phyloP scores from a whole-genome alignment of 2,888 invertebrate genomes.

The Epinotia nisella region DNA sequence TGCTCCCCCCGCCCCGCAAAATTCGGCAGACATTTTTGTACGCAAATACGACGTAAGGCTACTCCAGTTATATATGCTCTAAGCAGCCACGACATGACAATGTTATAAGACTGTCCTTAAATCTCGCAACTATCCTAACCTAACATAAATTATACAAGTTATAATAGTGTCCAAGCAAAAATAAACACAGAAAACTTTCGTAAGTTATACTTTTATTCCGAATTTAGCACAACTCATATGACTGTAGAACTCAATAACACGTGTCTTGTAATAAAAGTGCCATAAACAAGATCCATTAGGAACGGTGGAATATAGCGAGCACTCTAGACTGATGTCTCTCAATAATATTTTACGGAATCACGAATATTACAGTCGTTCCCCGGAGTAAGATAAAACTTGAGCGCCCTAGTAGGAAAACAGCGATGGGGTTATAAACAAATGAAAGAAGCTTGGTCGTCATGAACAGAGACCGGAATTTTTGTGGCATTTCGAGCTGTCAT shows the following conservation, averaged over 20 bases:
- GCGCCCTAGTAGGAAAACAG: conserved; percentile 12
- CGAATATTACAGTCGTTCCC: conserved; percentile 22
- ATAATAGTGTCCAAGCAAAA: too few species aligned
- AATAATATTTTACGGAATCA: conserved; percentile 29
- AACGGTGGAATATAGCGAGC: neutral
- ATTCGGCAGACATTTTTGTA: too few species aligned
- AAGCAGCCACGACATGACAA: too few species aligned
- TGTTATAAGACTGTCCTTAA: too few species aligned
- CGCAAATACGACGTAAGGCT: too few species aligned
- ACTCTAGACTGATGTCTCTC: conserved; percentile 11
- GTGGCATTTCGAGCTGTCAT: too few species aligned
- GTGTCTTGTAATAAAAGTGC: conserved; percentile 6
- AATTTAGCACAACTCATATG: neutral
- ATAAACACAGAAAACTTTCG: neutral
- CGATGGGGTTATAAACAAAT: conserved; percentile 17
- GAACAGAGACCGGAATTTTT: too few species aligned
- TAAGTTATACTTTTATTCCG: neutral
- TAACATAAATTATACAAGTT: too few species aligned
- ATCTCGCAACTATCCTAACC: too few species aligned
- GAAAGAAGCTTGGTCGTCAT: neutral
- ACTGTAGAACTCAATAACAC: neutral
- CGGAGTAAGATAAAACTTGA: conserved; percentile 27
- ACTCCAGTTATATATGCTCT: too few species aligned
- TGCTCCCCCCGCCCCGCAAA: too few species aligned
- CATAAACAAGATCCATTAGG: conserved; percentile 30